A percentile compares a stretch with the other conserved stretches of the same genome.
Evolutionary conservation across 2,797 vertebrate genomes (phyloP).

Genomic region (Lacerta viridis): DNA sequence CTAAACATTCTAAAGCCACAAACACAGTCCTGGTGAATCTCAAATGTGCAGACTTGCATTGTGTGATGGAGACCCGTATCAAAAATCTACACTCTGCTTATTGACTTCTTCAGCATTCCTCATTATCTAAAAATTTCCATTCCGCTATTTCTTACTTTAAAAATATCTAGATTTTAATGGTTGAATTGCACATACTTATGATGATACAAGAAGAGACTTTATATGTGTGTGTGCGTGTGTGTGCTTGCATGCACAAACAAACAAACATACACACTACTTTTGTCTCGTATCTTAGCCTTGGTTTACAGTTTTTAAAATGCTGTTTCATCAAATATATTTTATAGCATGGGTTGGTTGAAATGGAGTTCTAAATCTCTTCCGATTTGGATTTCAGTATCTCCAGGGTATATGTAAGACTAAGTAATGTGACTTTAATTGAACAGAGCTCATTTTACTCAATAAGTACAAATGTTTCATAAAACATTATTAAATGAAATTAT

Average conservation of each 20-base stretch:
- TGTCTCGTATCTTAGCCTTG: neutral
- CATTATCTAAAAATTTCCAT: neutral
- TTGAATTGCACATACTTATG: neutral
- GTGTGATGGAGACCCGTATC: neutral
- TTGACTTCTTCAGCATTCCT: neutral
- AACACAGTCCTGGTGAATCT: neutral
- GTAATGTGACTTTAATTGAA: conserved; percentile 23
- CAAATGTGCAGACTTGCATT: neutral
- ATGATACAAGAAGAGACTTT: neutral
- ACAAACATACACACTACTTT: too few relatives aligned
- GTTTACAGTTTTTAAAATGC: neutral
- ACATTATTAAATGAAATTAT: conserved; percentile 25
- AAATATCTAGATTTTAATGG: neutral
- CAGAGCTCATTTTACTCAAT: conserved; percentile 24
- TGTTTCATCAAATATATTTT: neutral
- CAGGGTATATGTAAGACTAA: neutral
- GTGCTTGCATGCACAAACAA: too few relatives aligned
- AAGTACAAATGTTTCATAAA: conserved; percentile 26
- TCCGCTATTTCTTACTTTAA: neutral
- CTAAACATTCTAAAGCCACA: neutral
- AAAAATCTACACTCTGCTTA: neutral
- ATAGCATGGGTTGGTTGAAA: neutral
- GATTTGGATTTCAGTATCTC: conserved; percentile 1
- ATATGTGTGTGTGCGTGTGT: too few relatives aligned
- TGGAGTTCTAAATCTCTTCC: conserved; percentile 8